Evolutionary conservation across 35 echinoderm and acorn worm genomes (phyloP).

Genomic region (Acanthaster planci): DNA sequence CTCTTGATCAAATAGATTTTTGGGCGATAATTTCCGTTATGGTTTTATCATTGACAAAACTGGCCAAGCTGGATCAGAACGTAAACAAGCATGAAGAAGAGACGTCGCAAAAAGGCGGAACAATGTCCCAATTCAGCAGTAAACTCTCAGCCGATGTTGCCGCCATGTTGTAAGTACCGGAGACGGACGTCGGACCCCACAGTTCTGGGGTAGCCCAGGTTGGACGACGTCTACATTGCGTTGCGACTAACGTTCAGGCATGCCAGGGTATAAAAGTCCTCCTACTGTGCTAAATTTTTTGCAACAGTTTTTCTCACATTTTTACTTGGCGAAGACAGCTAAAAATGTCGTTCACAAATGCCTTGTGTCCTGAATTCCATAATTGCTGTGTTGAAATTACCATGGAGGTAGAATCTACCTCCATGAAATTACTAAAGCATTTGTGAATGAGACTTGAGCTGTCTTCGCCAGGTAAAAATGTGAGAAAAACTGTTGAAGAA

Average conservation of each 20-base stretch:
- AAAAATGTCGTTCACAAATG: too few relatives aligned
- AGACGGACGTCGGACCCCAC: neutral
- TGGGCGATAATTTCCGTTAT: neutral
- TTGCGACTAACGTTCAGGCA: neutral
- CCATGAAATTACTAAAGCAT: too few relatives aligned
- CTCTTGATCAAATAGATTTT: neutral
- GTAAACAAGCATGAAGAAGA: conserved; percentile 7
- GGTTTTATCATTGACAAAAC: conserved; percentile 8
- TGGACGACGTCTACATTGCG: too few relatives aligned
- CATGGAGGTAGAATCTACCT: neutral
- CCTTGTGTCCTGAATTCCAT: too few relatives aligned
- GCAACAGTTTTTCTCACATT: neutral
- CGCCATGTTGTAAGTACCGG: conserved; percentile 7
- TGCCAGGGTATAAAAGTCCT: neutral
- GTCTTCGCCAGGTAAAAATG: too few relatives aligned
- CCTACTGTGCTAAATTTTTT: neutral
- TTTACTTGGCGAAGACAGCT: too few relatives aligned
- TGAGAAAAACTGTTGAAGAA: too few relatives aligned
- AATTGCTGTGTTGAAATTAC: neutral
- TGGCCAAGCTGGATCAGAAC: conserved; percentile 23
- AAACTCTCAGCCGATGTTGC: conserved; percentile 12
- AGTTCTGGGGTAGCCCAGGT: too few relatives aligned
- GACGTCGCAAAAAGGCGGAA: conserved; percentile 10
- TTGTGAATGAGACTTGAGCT: too few relatives aligned
- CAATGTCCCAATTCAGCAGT: neutral